A percentile compares a stretch with the other conserved stretches of the same genome.
Conservation (phyloP, 2,888 invertebrate species). For the Clunio marinus region DNA sequence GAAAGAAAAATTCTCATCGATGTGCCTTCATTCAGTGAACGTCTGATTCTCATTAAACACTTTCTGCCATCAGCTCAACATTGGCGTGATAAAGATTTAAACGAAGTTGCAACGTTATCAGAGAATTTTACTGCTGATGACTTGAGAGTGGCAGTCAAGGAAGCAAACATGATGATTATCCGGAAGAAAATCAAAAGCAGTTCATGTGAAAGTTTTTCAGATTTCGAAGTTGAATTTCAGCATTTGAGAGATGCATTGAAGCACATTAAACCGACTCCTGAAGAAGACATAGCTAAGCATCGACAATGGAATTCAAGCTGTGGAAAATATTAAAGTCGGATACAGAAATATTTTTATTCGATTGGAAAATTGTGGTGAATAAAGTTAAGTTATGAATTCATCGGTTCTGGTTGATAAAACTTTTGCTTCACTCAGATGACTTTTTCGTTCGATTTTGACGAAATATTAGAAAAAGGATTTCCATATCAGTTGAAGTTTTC, state of each 20-base stretch:
- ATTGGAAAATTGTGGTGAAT: neutral
- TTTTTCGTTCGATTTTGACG: neutral
- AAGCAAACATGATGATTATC: slow-evolving; percentile 77
- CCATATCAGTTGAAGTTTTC: too few relatives aligned
- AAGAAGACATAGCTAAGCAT: slow-evolving; percentile 57
- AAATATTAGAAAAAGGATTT: neutral
- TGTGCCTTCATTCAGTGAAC: slow-evolving; percentile 64
- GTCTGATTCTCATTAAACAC: slow-evolving; percentile 64
- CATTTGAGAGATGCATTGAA: slow-evolving; percentile 46
- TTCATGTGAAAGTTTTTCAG: neutral
- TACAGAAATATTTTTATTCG: neutral
- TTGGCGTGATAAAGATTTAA: slow-evolving; percentile 50
- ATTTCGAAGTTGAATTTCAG: slow-evolving; percentile 30
- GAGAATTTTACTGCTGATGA: slow-evolving; percentile 85
- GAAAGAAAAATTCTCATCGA: slow-evolving; percentile 82
- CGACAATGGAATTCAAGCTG: slow-evolving; percentile 61
- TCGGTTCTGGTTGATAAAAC: too few relatives aligned
- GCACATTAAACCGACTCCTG: slow-evolving; percentile 53
- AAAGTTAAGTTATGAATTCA: neutral
- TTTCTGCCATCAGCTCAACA: slow-evolving; percentile 53
- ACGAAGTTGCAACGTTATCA: slow-evolving; percentile 56
- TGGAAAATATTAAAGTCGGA: slow-evolving; percentile 50
- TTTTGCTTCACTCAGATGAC: too few relatives aligned
- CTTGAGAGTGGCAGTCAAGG: slow-evolving; percentile 79
- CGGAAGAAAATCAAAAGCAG: slow-evolving; percentile 58